Conservation (phyloP, 2,113 vertebrate genomes). For the Acrocephalus kingi region DNA sequence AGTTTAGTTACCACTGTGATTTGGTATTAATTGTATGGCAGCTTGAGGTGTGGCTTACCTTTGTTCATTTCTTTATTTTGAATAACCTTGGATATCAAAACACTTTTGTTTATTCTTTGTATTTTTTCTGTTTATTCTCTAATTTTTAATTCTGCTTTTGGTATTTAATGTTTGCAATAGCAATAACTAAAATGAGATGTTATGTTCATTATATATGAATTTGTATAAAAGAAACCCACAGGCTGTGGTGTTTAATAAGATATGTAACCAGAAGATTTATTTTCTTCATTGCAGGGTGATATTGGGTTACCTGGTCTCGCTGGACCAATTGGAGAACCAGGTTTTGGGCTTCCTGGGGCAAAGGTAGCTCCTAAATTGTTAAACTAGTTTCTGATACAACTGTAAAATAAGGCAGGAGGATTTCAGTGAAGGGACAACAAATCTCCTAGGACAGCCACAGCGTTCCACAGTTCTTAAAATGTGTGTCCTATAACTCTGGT, state of each 20-base stretch:
- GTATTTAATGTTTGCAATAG: not conserved
- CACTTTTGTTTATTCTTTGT: not conserved
- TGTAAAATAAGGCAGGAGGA: not conserved
- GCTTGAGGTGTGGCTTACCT: not conserved
- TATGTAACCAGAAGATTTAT: not conserved
- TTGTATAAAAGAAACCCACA: not conserved
- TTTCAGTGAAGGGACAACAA: not conserved
- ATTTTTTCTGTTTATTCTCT: not conserved
- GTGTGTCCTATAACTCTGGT: not conserved
- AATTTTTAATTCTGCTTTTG: not conserved
- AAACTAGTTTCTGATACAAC: not conserved
- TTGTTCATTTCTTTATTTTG: not conserved
- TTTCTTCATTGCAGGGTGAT: conserved; percentile 80
- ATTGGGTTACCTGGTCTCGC: conserved; percentile 78
- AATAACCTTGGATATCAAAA: not conserved
- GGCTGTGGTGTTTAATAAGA: not conserved
- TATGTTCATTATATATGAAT: not conserved
- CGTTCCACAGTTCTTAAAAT: not conserved
- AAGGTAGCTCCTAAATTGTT: conserved; percentile 75
- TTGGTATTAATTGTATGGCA: not conserved
- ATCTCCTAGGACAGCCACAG: not conserved
- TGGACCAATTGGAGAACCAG: conserved; percentile 86
- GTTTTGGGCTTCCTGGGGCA: conserved; percentile 86
- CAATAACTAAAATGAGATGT: not conserved
- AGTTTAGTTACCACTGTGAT: not conserved